Conservation (phyloP, 2,113 vertebrate species). For the Gulo gulo region DNA sequence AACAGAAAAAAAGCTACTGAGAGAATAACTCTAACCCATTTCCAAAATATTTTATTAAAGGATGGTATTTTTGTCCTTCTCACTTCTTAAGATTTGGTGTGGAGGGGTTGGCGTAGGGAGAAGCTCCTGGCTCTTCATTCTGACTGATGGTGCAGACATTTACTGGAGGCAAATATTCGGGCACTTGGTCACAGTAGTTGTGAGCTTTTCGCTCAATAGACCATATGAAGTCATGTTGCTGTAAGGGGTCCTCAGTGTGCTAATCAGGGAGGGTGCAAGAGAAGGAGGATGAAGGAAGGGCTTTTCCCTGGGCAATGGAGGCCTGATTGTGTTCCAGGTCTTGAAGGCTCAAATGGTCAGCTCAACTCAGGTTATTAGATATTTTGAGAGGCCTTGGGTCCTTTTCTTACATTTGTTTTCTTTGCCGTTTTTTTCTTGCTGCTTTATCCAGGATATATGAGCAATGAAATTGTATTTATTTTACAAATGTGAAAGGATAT, state of each 20-base stretch:
- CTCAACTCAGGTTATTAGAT: not conserved
- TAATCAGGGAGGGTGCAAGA: not conserved
- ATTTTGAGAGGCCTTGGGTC: not conserved
- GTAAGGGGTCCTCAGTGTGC: not conserved
- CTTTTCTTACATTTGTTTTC: slow-evolving; percentile 32
- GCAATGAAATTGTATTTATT: slow-evolving; percentile 59
- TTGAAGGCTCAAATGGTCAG: not conserved
- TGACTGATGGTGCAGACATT: not conserved
- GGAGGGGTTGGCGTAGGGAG: too few relatives aligned
- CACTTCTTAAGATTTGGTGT: not conserved
- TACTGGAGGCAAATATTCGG: not conserved
- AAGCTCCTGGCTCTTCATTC: not conserved
- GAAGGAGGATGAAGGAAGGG: not conserved
- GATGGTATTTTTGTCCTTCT: not conserved
- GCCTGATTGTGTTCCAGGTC: not conserved
- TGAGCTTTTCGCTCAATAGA: not conserved
- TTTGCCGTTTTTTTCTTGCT: slow-evolving; percentile 24
- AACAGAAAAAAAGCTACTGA: not conserved
- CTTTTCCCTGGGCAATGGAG: not conserved
- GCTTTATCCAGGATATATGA: slow-evolving; percentile 43
- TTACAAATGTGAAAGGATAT: slow-evolving; percentile 68
- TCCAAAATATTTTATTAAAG: not conserved
- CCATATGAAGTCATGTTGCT: not conserved
- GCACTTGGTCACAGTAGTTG: not conserved
- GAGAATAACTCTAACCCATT: not conserved